A percentile compares a stretch with the other conserved stretches of the same genome.
phyloP scores from a whole-genome alignment of 1,140 invertebrate species.

The Chionoecetes opilio region DNA sequence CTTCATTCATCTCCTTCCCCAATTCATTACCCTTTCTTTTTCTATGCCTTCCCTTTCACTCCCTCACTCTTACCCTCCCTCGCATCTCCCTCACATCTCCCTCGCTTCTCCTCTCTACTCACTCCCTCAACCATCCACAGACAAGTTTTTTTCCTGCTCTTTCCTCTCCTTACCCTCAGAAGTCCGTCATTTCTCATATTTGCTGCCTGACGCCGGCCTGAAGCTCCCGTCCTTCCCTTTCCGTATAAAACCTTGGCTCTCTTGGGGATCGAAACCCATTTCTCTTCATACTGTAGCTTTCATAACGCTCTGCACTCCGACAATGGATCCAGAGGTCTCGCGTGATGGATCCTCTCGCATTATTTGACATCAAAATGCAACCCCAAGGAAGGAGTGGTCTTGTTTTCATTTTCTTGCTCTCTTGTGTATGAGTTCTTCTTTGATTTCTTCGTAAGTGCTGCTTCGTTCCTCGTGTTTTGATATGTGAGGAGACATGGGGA shows the following conservation, averaged over 20 bases:
- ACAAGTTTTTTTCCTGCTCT: not conserved
- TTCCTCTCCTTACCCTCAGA: not conserved
- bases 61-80: not conserved
- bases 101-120: constrained; percentile 30
- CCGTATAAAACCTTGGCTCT: constrained; percentile 49
- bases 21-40: constrained; percentile 28
- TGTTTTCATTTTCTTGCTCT: constrained; percentile 30
- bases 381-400: constrained; percentile 13
- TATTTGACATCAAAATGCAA: constrained; percentile 63
- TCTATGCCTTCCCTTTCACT: not conserved
- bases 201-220: not conserved
- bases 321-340: constrained; percentile 42
- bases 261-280: constrained; percentile 53
- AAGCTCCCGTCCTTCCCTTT: not conserved
- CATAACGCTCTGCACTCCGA: constrained; percentile 61
- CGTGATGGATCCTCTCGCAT: constrained; percentile 53
- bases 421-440: not conserved
- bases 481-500: not conserved
- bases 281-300: constrained; percentile 55
- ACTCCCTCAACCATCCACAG: constrained; percentile 7
- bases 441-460: not conserved
- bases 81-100: not conserved
- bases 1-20: constrained; percentile 21
- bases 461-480: not conserved
- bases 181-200: constrained; percentile 6